Conservation (phyloP, 23 tunicate genomes). For the Trididemnum clinides region DNA sequence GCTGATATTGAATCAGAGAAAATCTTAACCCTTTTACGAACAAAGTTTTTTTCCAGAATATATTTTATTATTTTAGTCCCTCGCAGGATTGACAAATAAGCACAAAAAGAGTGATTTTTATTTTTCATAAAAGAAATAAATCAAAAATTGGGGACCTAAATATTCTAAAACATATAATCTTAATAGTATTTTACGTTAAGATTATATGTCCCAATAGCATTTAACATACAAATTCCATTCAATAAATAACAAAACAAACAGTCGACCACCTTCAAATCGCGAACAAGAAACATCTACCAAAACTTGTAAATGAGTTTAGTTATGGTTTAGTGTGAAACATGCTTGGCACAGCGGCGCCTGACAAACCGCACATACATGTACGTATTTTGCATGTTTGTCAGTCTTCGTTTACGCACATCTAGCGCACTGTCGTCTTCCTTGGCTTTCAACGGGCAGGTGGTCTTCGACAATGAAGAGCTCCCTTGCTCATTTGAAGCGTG, state of each 20-base stretch:
- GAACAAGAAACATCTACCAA: too few relatives aligned
- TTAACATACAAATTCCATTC: too few relatives aligned
- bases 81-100: constrained; percentile 12
- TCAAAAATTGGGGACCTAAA: not conserved
- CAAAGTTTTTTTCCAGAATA: not conserved
- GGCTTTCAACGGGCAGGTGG: constrained; percentile 20
- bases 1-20: too few relatives aligned
- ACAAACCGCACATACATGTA: constrained; percentile 19
- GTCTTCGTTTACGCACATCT: constrained; percentile 19
- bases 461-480: constrained; percentile 8
- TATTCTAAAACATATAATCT: constrained; percentile 9
- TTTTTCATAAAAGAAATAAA: not conserved
- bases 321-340: not conserved
- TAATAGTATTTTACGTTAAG: constrained; percentile 9
- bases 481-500: constrained; percentile 6
- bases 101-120: constrained; percentile 3
- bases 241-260: too few relatives aligned
- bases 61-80: not conserved
- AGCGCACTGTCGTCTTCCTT: constrained; percentile 24
- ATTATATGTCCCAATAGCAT: too few relatives aligned
- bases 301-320: not conserved
- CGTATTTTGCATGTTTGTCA: constrained; percentile 17
- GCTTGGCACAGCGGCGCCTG: constrained; percentile 21
- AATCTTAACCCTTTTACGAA: constrained; percentile 22
- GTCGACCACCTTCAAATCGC: too few relatives aligned